phyloP scores from a whole-genome alignment of 1,140 invertebrate genomes.

The Oppia nitens region DNA sequence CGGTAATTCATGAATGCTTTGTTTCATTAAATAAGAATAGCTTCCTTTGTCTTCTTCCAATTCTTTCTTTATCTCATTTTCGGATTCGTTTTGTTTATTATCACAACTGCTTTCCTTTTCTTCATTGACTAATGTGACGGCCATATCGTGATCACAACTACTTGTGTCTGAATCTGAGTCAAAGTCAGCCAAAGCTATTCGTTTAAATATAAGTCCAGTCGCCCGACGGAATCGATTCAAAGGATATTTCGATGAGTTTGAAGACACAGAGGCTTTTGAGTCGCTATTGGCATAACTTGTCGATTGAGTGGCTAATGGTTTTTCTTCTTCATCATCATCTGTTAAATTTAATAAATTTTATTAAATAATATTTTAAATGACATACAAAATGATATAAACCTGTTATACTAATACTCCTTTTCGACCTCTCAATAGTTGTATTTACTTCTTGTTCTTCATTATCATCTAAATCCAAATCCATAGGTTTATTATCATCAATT shows the following conservation, averaged over 20 bases:
- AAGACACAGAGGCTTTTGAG: not conserved
- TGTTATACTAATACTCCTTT: not conserved
- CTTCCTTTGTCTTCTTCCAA: conserved; percentile 9
- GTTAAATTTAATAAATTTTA: too few relatives aligned
- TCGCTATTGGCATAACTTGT: not conserved
- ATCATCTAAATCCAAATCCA: not conserved
- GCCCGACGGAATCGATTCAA: not conserved
- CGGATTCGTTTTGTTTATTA: not conserved
- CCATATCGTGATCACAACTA: conserved; percentile 11
- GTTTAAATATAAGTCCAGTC: conserved; percentile 15
- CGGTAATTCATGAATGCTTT: conserved; percentile 36
- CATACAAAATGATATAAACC: not conserved
- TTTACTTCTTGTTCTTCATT: not conserved
- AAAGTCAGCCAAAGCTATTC: conserved; percentile 17
- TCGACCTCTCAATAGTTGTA: not conserved
- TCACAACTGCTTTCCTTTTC: not conserved
- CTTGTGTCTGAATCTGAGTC: conserved; percentile 18
- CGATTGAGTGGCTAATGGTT: not conserved
- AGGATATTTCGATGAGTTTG: not conserved
- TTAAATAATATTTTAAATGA: not conserved
- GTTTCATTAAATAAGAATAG: conserved; percentile 31
- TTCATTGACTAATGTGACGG: too few relatives aligned
- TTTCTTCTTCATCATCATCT: not conserved
- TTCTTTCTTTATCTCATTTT: conserved; percentile 4
- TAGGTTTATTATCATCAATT: not conserved